Evolutionary conservation across 2,888 invertebrate genomes (phyloP).

Genomic region (Andrena marginata): DNA sequence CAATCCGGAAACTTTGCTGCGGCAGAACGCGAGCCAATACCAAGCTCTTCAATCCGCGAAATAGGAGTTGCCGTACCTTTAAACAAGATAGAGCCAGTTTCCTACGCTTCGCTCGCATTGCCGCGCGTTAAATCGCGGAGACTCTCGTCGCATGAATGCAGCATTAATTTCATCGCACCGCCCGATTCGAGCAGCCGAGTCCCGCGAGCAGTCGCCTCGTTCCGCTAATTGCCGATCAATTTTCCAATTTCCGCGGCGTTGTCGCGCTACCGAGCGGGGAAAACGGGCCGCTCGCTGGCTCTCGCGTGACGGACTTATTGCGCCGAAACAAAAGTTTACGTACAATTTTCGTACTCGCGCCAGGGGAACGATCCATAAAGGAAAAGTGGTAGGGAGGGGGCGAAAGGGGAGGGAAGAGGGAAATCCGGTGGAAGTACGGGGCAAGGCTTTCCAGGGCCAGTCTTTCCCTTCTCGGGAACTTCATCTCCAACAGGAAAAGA

Average conservation of each 20-base stretch:
- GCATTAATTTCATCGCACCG: conserved; percentile 19
- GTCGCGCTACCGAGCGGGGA: background rate
- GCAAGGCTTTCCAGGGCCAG: conserved; percentile 5
- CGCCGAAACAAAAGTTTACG: conserved; percentile 15
- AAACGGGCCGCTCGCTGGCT: background rate
- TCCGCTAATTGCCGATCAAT: conserved; percentile 52
- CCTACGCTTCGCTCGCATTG: background rate
- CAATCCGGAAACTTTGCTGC: too few relatives aligned
- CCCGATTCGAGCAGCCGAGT: conserved; percentile 9
- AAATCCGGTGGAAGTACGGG: background rate
- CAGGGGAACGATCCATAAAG: background rate
- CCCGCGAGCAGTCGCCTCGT: conserved; percentile 22
- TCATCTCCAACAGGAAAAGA: conserved; percentile 56
- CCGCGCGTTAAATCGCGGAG: background rate
- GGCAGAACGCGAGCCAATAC: too few relatives aligned
- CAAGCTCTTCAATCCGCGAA: too few relatives aligned
- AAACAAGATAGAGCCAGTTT: too few relatives aligned
- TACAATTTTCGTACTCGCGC: background rate
- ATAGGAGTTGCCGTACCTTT: too few relatives aligned
- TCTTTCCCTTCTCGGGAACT: conserved; percentile 34
- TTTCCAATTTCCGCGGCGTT: conserved; percentile 42
- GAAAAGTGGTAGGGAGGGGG: background rate
- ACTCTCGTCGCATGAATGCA: background rate
- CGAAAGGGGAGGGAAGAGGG: background rate
- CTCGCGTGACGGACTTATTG: conserved; percentile 2